Percentiles rank a stretch among this genome's conserved stretches.
Conservation (phyloP, 1,140 invertebrate species). For the Papilio helenus region DNA sequence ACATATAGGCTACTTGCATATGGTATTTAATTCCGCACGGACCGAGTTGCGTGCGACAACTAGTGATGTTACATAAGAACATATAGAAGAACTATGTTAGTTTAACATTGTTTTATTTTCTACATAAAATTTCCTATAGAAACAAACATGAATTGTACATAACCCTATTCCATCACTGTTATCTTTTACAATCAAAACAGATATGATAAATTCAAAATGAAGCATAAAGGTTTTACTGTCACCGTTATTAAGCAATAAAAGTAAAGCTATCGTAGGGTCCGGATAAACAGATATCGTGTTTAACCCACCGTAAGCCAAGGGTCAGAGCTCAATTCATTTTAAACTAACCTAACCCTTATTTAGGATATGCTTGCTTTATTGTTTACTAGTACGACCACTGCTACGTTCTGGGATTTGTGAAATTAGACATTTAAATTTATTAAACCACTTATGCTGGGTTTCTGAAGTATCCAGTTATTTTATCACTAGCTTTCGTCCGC, state of each 20-base stretch:
- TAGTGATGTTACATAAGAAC: no score
- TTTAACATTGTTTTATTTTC: no score
- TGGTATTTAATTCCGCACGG: no score
- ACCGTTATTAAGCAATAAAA: conserved; percentile 22
- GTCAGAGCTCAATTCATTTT: conserved; percentile 13
- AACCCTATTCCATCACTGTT: not conserved
- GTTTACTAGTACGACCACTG: not conserved
- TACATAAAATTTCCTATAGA: no score
- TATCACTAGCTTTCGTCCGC: no score
- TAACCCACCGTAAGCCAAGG: conserved; percentile 1
- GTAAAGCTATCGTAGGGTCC: not conserved
- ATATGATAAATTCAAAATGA: conserved; percentile 20
- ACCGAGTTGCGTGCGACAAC: no score
- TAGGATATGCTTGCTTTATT: conserved; percentile 20
- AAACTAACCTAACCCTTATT: conserved; percentile 13
- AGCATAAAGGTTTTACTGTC: conserved; percentile 18
- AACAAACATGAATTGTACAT: not conserved
- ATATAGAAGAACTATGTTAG: no score
- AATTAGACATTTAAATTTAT: conserved; percentile 8
- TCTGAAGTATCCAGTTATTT: no score
- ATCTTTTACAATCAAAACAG: not conserved
- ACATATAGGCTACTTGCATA: no score
- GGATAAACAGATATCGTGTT: conserved; percentile 13
- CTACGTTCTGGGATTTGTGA: not conserved
- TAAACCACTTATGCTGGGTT: not conserved